Conservation (phyloP, 2,797 vertebrate genomes). For the Novumbra hubbsi region DNA sequence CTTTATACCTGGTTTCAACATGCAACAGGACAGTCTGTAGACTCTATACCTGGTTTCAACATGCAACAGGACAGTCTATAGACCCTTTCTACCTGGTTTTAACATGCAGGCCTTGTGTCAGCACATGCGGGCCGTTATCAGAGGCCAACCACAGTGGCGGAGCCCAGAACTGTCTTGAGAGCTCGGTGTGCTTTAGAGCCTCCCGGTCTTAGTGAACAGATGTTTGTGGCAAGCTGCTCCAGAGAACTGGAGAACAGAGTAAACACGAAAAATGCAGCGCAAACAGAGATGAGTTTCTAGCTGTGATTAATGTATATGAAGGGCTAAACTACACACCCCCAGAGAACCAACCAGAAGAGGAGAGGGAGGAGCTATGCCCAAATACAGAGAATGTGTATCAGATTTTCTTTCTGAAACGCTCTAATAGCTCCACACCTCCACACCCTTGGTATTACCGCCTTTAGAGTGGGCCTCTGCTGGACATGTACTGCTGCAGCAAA, state of each 20-base stretch:
- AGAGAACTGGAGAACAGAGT: background rate
- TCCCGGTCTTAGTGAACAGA: conserved; percentile 65
- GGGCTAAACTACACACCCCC: conserved; percentile 61
- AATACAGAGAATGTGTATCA: no score
- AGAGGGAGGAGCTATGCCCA: no score
- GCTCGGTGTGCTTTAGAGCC: conserved; percentile 55
- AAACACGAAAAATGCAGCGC: conserved; percentile 30
- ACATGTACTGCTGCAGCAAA: no score
- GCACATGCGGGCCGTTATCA: conserved; percentile 46
- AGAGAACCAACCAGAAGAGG: conserved; percentile 44
- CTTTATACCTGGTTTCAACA: no score
- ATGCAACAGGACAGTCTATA: no score
- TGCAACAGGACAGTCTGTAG: no score
- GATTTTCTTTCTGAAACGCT: no score
- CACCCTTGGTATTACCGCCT: background rate
- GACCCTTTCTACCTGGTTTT: no score
- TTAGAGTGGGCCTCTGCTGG: background rate
- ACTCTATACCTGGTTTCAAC: no score
- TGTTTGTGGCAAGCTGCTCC: conserved; percentile 65
- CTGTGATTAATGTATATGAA: conserved; percentile 23
- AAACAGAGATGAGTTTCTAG: conserved; percentile 66
- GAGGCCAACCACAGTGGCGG: conserved; percentile 35
- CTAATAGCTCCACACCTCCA: no score
- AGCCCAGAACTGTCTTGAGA: conserved; percentile 50
- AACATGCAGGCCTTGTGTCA: conserved; percentile 54